Conservation (phyloP, 2,888 invertebrate species). For the Drosophila stalkeri region DNA sequence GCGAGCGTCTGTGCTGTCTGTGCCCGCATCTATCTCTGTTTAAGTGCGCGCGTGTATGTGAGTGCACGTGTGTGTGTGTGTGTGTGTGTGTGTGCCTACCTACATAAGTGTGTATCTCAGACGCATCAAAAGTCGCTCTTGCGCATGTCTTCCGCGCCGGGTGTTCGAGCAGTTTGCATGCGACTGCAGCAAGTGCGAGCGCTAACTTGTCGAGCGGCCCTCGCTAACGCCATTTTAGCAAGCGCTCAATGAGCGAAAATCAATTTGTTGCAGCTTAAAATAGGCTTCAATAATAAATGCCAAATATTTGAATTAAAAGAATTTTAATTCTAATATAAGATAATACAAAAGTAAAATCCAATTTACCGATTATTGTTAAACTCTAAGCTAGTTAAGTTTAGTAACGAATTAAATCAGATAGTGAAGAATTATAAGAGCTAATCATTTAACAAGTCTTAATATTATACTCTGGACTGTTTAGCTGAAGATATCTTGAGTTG, state of each 20-base stretch:
- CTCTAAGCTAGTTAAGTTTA: too few relatives aligned
- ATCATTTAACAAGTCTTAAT: too few relatives aligned
- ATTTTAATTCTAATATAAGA: background rate
- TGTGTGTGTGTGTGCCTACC: slow-evolving; percentile 39
- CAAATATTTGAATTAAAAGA: background rate
- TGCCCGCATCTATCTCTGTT: slow-evolving; percentile 59
- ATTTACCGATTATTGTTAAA: background rate
- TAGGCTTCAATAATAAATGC: slow-evolving; percentile 15
- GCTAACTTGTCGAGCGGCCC: slow-evolving; percentile 35
- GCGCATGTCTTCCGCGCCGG: slow-evolving; percentile 77
- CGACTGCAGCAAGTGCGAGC: too few relatives aligned
- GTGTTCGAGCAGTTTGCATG: slow-evolving; percentile 43
- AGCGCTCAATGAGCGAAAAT: slow-evolving; percentile 62
- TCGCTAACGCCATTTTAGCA: slow-evolving; percentile 69
- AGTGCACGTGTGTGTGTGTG: slow-evolving; percentile 25
- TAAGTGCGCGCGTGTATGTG: slow-evolving; percentile 22
- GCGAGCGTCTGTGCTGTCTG: slow-evolving; percentile 50
- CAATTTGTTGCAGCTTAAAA: slow-evolving; percentile 59
- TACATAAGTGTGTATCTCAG: slow-evolving; percentile 56
- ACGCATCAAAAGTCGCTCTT: slow-evolving; percentile 70
- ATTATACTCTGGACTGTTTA: too few relatives aligned
- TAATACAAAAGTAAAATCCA: background rate
- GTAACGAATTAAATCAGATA: too few relatives aligned
- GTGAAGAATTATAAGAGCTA: too few relatives aligned
- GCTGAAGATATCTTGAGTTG: too few relatives aligned